Conservation (phyloP, 1,140 invertebrate species). For the Aphelinus atriplicis region DNA sequence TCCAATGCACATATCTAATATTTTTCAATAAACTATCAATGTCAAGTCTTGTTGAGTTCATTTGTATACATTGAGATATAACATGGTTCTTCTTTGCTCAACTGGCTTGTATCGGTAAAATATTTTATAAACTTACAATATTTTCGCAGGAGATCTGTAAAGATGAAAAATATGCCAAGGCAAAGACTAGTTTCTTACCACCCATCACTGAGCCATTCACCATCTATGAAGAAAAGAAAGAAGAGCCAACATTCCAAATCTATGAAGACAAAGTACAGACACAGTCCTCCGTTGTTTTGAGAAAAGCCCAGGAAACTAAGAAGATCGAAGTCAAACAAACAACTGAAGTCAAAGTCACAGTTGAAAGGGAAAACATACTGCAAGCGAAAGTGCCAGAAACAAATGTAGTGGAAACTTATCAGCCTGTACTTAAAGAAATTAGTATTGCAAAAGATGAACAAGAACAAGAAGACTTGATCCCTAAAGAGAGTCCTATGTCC, state of each 20-base stretch:
- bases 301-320: slow-evolving; percentile 55
- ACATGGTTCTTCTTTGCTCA: neutral
- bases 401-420: slow-evolving; percentile 35
- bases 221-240: slow-evolving; percentile 61
- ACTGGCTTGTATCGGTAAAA: neutral
- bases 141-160: slow-evolving; percentile 54
- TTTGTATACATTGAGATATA: no score
- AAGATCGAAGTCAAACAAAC: slow-evolving; percentile 64
- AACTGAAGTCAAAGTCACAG: slow-evolving; percentile 44
- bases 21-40: no score
- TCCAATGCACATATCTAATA: no score
- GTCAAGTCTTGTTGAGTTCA: no score
- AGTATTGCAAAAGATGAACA: slow-evolving; percentile 37
- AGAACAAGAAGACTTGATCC: slow-evolving; percentile 34
- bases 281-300: slow-evolving; percentile 60
- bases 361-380: slow-evolving; percentile 49
- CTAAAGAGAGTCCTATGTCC: slow-evolving; percentile 61
- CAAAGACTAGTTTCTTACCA: slow-evolving; percentile 47
- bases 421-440: slow-evolving; percentile 49
- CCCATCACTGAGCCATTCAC: slow-evolving; percentile 66
- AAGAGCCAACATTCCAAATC: slow-evolving; percentile 70
- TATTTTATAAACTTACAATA: neutral
- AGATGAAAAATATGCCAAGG: slow-evolving; percentile 63
- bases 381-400: neutral
- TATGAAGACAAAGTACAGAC: slow-evolving; percentile 74